Percentiles rank a stretch among this genome's conserved stretches.
Conservation (phyloP, 2,888 invertebrate species). For the Crioceris asparagi region DNA sequence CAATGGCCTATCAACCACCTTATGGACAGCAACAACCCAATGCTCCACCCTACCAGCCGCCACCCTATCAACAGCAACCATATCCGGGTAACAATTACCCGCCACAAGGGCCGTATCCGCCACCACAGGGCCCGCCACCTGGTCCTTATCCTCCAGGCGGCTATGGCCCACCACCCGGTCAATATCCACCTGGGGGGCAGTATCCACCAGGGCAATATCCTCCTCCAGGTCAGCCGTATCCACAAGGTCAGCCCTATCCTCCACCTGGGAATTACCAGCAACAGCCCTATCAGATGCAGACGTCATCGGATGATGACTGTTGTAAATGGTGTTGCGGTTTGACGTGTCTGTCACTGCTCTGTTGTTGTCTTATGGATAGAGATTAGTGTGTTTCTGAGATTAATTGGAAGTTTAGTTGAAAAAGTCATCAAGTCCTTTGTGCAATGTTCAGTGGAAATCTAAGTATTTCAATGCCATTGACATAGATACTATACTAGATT, state of each 20-base stretch:
- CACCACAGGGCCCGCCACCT: conserved; percentile 5
- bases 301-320: conserved; percentile 11
- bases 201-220: conserved; percentile 6
- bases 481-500: too few relatives aligned
- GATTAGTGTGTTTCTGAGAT: conserved; percentile 9
- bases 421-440: too few relatives aligned
- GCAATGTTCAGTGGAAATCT: too few relatives aligned
- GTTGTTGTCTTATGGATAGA: conserved; percentile 17
- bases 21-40: neutral
- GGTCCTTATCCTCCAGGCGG: conserved; percentile 14
- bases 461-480: too few relatives aligned
- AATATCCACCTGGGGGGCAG: conserved; percentile 9
- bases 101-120: neutral
- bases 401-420: too few relatives aligned
- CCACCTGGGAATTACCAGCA: conserved; percentile 3
- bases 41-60: conserved; percentile 1
- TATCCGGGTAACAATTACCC: too few relatives aligned
- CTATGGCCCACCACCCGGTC: conserved; percentile 10
- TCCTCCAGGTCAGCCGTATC: conserved; percentile 5
- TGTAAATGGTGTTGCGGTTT: conserved; percentile 18
- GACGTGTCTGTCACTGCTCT: conserved; percentile 15
- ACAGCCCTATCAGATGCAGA: conserved; percentile 6
- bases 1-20: neutral
- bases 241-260: conserved; percentile 4
- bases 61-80: conserved; percentile 1